Evolutionary conservation across 2,113 vertebrate genomes (phyloP).

Genomic region (Megalops atlanticus): DNA sequence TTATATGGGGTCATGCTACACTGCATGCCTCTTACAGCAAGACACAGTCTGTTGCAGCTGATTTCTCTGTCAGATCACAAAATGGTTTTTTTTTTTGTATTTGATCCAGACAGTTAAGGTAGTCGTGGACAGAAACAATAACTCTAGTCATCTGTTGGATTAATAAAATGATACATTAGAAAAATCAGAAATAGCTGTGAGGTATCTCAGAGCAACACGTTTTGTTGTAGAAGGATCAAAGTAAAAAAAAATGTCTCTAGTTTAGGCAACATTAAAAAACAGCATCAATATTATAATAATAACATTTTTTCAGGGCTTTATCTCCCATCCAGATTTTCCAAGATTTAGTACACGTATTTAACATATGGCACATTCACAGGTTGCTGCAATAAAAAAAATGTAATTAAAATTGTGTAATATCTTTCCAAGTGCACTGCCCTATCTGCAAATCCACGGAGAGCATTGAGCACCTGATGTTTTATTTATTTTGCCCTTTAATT

Average conservation of each 20-base stretch:
- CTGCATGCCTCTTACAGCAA: too few relatives aligned
- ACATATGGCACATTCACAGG: conserved; percentile 59
- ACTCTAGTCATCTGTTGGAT: too few relatives aligned
- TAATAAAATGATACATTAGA: too few relatives aligned
- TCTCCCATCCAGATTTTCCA: conserved; percentile 49
- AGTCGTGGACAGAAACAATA: too few relatives aligned
- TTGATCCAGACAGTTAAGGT: too few relatives aligned
- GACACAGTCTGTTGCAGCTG: too few relatives aligned
- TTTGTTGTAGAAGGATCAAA: conserved; percentile 26
- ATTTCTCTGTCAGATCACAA: too few relatives aligned
- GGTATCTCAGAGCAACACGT: conserved; percentile 53
- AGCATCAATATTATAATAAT: conserved; percentile 59
- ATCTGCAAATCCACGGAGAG: conserved; percentile 56
- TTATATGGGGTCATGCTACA: too few relatives aligned
- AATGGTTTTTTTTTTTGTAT: too few relatives aligned
- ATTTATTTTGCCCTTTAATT: conserved; percentile 26
- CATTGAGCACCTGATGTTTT: conserved; percentile 31
- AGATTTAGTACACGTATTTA: conserved; percentile 60
- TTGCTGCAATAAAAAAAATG: conserved; percentile 37
- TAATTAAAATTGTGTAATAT: conserved; percentile 56
- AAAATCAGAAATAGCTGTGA: too few relatives aligned
- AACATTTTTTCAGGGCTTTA: conserved; percentile 21
- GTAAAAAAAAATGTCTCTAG: conserved; percentile 47
- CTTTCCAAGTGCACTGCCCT: conserved; percentile 44
- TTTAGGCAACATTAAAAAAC: conserved; percentile 53